Evolutionary conservation across 2,113 vertebrate species (phyloP), one percentile per base, ranked within the genome.

Genomic region (Melanostigma gelatinosum): DNA sequence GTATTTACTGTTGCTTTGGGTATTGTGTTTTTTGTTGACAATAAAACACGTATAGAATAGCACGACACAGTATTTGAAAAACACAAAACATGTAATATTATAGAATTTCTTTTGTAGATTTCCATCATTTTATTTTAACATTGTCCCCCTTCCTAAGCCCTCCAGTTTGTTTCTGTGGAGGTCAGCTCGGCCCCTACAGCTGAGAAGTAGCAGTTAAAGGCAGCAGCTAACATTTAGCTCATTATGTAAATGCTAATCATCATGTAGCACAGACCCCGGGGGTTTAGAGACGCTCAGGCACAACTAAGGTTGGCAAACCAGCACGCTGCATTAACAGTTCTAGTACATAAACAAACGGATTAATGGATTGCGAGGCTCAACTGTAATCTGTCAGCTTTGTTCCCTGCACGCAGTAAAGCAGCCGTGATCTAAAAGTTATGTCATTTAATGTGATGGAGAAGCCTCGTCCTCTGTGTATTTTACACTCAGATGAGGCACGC

Each of bases 201-300:
- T 77, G 74, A 87, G 74, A 79, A 90, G 87, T 77, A 85, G 86
- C 92, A 79, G 87, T 94, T 93, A 93, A 75, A 87, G 82, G 91
- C 86, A 87, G 91, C 89, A 92, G 79, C 91, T 93, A 95, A 94
- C 93, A 94, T 95, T 95, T 95, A 94, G 87, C 90, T 92, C 94
- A 94, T 95, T 94, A 94, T 95, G 91, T 85, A 93, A 94, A 95
- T 94, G 91, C 91, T 92, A 91, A 91, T 94, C 91, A 95, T 91
- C 88, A 88, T 88, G 86, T 57, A 82, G 85, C 77, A 57, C 77
- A 72, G 64, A 87, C 87, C 91, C 85, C 1, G 61, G 88, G 88
- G 90, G 73, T 85, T 86, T 50, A 27, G 77, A 86, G 79, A 84
- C 16, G 50, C 85, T 71, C 78, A 85, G 77, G 89, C 71, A 79